Conservation (phyloP, 92 coral and sea anemone species). For the Metridium senile region DNA sequence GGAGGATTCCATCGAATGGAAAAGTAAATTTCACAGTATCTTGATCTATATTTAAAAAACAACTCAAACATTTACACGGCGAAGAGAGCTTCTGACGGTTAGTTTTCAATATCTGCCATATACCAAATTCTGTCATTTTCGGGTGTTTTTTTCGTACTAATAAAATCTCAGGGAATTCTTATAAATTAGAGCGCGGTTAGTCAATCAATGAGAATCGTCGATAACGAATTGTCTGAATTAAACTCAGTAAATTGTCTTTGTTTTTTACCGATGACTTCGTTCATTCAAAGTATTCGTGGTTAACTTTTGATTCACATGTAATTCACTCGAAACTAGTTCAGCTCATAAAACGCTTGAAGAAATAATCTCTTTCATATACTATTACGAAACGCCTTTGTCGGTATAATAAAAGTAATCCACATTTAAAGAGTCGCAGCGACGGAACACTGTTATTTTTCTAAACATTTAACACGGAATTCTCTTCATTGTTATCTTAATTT, state of each 20-base stretch:
- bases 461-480: neutral
- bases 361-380: neutral
- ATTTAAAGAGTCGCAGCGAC: neutral
- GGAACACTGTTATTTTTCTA: neutral
- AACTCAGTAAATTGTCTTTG: conserved; percentile 4
- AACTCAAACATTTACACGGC: too few relatives aligned
- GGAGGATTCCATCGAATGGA: too few relatives aligned
- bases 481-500: neutral
- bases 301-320: conserved; percentile 12
- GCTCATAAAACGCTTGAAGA: neutral
- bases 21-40: too few relatives aligned
- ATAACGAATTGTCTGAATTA: conserved; percentile 14
- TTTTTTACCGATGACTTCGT: neutral
- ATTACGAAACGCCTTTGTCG: neutral
- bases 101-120: too few relatives aligned
- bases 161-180: conserved; percentile 1
- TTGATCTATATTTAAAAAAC: too few relatives aligned
- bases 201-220: neutral
- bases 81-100: too few relatives aligned
- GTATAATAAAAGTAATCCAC: neutral
- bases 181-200: neutral
- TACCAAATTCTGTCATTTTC: neutral
- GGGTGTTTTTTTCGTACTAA: neutral
- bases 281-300: conserved; percentile 1
- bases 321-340: neutral